Evolutionary conservation across 2,797 vertebrate genomes (phyloP), one percentile per base, ranked within the genome.

Genomic region (Bovichtus variegatus): DNA sequence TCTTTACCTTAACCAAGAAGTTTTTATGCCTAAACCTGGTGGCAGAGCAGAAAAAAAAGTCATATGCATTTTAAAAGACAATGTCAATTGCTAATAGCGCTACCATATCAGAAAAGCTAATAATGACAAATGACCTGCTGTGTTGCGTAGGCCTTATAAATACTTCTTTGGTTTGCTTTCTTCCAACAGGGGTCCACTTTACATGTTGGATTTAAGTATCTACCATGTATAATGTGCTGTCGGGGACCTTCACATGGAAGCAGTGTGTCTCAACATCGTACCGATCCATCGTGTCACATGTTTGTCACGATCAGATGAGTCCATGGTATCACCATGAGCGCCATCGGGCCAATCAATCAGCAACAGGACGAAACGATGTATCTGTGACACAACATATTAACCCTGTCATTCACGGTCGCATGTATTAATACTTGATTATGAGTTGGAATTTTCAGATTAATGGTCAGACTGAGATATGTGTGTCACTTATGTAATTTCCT

Each of bases 331-430:
- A 76, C 40, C 55, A 43, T 70, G 55, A 72, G 15, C 53, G 21
- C 58, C 62, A 41, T 57, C 64, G 40, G 57, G 62, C 47, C 57
- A n/a, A 63, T 86, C 77, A 69, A 80, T 87, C 36, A 47, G 13
- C 34, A 55, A 40, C 49, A 29, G 29, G 19, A 43, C 41, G 12
- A 57, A 36, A 59, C 2, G 4, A 16, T 65, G 11, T 65, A 31
- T 53, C 31, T 21, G 34, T n/a, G 46, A 38, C 19, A 47, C 40
- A 79, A 1, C 59, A 70, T 25, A 80, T 23, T 43, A 38, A 54
- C 29, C 6, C 50, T 15, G 9, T 47, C 19, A 21, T 25, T 54
- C 43, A 47, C 50, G 6, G 34, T 10, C 10, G 21, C 40, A 57
- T 40, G 64, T 58, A 70, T 23, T 55, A 59, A 60, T 44, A 29